A percentile compares a stretch with the other conserved stretches of the same genome.
Conservation (phyloP, 2,113 vertebrate species). For the Tringa solitaria region DNA sequence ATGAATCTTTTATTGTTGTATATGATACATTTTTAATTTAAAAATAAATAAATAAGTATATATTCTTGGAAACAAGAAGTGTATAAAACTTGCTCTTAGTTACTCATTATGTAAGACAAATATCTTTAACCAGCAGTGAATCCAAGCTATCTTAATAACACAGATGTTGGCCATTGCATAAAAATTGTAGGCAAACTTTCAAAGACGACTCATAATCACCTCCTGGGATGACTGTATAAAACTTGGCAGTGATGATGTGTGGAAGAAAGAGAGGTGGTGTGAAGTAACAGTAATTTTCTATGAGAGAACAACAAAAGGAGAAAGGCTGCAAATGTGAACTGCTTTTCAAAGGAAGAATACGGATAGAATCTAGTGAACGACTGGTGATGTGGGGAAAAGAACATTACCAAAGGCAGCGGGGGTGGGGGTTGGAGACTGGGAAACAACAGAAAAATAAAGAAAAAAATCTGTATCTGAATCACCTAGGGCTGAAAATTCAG, state of each 20-base stretch:
- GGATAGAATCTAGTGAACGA: not conserved
- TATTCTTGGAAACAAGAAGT: not conserved
- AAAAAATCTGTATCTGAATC: not conserved
- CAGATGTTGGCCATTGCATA: not conserved
- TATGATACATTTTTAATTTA: not conserved
- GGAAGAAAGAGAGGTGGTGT: not conserved
- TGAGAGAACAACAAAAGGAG: not conserved
- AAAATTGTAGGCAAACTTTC: not conserved
- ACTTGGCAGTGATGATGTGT: not conserved
- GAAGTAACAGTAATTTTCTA: not conserved
- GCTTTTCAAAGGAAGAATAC: not conserved
- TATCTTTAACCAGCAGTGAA: not conserved
- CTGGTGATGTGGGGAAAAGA: not conserved
- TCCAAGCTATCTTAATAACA: not conserved
- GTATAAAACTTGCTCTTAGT: not conserved
- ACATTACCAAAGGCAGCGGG: not conserved
- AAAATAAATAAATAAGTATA: no score
- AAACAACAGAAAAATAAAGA: no score
- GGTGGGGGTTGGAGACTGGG: no score
- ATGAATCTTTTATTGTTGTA: not conserved
- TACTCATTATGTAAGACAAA: not conserved
- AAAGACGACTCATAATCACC: not conserved
- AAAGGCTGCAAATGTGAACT: not conserved
- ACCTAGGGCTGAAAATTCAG: not conserved
- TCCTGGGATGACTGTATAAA: not conserved